Evolutionary conservation across 2,113 vertebrate species (phyloP), one percentile per base, ranked within the genome.

Genomic region (Mirza zaza): DNA sequence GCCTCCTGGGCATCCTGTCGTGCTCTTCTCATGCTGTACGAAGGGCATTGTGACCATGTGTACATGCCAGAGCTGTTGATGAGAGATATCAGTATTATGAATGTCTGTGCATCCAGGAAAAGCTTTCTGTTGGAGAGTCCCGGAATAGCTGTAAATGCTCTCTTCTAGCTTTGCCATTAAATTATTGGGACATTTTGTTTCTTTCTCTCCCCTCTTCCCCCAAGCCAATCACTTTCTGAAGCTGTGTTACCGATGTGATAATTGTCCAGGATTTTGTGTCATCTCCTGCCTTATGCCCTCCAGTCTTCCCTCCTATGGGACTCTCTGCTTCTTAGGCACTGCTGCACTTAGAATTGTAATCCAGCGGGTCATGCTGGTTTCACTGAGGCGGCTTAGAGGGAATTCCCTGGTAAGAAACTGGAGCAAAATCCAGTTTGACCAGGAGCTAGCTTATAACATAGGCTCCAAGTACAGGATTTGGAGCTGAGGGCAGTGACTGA

Each of bases 11-110:
- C 97, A 86, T 95, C 97, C 98, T 98, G 73, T 70, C 95, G 67
- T 95, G 81, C 98, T 86, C 87, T 96, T 98, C 97, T 97, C 97
- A 90, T 95, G 68, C 93, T 97, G 95, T 93, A 88, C 32, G 18
- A 93, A 98, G 98, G 98, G 98, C 94, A 67, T 95, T 84, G 91
- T 87, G 97, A 95, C 97, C 97, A 92, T 87, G 77, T 92, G 93
- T 88, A 68, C 90, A 57, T 29, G 84, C 94, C 96, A 91, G 96
- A 98, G 98, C 98, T 92, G 97, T 94, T 79, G 71, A 91, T 87
- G 97, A 97, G 98, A 95, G 96, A 94, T 96, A 96, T 96, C 98
- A 98, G 98, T 98, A 98, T 99, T 98, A 98, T 2, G 87, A 98
- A 93, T 97, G 95, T 98, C 97, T 98, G 97, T 97, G 98, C 96